Percentiles rank a stretch among this genome's conserved stretches.
phyloP scores from a whole-genome alignment of 2,113 vertebrate genomes.

The Todiramphus chloris region DNA sequence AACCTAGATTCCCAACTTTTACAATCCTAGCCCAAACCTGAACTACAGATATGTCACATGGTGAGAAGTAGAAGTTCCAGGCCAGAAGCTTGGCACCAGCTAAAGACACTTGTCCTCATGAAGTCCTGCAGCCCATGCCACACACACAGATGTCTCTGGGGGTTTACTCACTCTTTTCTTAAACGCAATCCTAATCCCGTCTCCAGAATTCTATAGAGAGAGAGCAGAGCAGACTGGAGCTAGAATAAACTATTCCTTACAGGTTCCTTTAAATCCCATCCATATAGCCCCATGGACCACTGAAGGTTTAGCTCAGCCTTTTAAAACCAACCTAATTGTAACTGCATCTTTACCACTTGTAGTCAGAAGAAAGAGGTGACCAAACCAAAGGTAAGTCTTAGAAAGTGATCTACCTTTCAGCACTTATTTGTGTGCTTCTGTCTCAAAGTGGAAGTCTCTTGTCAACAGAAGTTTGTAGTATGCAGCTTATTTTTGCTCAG shows the following conservation, averaged over 20 bases:
- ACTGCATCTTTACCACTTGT: not conserved
- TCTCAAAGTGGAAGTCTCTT: not conserved
- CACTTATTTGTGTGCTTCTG: not conserved
- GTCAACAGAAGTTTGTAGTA: not conserved
- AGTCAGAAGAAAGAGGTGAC: not conserved
- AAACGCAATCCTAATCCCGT: not conserved
- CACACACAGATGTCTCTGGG: not conserved
- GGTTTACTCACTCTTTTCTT: not conserved
- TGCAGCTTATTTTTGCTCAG: not conserved
- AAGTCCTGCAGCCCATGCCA: not conserved
- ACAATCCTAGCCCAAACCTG: not conserved
- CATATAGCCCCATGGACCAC: not conserved
- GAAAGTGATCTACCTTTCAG: not conserved
- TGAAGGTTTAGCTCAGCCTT: not conserved
- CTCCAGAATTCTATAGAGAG: not conserved
- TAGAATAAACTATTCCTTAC: not conserved
- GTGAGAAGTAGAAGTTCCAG: not conserved
- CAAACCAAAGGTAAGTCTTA: not conserved
- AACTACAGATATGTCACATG: not conserved
- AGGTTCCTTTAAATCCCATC: not conserved
- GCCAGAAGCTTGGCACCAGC: not conserved
- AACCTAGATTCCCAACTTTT: not conserved
- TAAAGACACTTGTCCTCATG: not conserved
- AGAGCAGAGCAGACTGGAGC: not conserved
- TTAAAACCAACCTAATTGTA: not conserved